Conservation (phyloP, 2,888 invertebrate species). For the Maniola hyperantus region DNA sequence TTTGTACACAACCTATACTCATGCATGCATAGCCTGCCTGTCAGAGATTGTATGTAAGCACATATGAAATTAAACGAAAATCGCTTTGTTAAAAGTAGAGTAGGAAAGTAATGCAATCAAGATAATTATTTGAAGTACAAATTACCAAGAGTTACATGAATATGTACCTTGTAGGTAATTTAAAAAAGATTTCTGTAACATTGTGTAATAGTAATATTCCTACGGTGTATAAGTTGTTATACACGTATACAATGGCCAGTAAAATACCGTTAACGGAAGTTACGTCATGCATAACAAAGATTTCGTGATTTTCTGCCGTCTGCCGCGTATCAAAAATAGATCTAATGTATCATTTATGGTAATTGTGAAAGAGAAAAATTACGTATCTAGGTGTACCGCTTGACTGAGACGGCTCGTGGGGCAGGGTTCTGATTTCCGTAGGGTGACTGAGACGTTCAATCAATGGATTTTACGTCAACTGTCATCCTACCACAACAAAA, state of each 20-base stretch:
- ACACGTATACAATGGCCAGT: conserved; percentile 19
- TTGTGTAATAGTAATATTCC: conserved; percentile 15
- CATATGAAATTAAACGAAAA: no score
- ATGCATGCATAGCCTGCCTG: no score
- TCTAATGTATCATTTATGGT: conserved; percentile 27
- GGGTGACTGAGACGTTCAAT: no score
- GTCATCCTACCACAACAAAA: no score
- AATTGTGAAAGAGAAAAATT: conserved; percentile 11
- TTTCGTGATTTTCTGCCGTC: conserved; percentile 26
- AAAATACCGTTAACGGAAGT: conserved; percentile 25
- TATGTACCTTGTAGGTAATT: conserved; percentile 5
- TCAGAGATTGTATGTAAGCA: no score
- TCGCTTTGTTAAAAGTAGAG: no score
- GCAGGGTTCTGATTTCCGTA: no score
- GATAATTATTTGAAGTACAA: conserved; percentile 4
- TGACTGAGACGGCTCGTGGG: no score
- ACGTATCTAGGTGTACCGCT: background rate
- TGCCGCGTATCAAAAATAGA: conserved; percentile 21
- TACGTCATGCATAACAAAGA: conserved; percentile 26
- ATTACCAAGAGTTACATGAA: background rate
- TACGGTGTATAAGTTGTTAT: conserved; percentile 11
- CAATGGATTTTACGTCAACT: no score
- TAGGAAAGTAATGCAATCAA: background rate
- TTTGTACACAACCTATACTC: no score
- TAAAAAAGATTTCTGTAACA: conserved; percentile 8